phyloP scores from a whole-genome alignment of 2,113 vertebrate species.

The Trematomus loennbergii region DNA sequence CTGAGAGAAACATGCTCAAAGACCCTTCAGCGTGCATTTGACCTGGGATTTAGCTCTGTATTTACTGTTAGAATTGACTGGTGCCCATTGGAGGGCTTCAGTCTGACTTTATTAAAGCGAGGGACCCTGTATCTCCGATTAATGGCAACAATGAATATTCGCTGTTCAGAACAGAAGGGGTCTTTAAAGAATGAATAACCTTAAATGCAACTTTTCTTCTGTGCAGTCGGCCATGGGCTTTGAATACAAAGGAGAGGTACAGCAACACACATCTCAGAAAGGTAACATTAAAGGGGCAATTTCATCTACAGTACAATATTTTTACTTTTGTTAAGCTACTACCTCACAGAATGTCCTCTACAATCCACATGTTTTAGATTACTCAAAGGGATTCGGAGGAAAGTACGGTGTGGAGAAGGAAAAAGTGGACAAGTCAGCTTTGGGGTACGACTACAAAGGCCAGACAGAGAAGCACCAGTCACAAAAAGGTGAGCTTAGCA shows the following conservation, averaged over 20 bases:
- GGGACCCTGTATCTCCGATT: too few species aligned
- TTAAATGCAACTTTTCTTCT: neutral
- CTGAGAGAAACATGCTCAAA: too few species aligned
- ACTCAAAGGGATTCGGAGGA: conserved; percentile 83
- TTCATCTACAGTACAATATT: neutral
- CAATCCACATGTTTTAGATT: conserved; percentile 60
- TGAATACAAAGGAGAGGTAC: conserved; percentile 93
- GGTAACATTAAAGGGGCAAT: conserved; percentile 72
- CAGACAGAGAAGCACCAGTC: conserved; percentile 84
- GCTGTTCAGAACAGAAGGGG: too few species aligned
- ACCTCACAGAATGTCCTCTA: neutral
- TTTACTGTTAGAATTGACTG: too few species aligned
- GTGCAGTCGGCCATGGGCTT: conserved; percentile 92
- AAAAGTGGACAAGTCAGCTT: conserved; percentile 85
- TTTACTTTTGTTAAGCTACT: neutral
- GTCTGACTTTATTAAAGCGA: too few species aligned
- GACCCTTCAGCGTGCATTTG: too few species aligned
- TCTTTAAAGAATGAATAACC: neutral
- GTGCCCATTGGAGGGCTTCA: too few species aligned
- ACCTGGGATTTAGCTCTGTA: too few species aligned
- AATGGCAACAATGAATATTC: too few species aligned
- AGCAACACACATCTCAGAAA: conserved; percentile 94
- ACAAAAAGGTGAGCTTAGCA: conserved; percentile 74
- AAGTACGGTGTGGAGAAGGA: conserved; percentile 90
- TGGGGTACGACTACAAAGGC: conserved; percentile 82